Evolutionary conservation across 2,113 vertebrate genomes (phyloP), one percentile per base, ranked within the genome.

Genomic region (Globicephala melas): DNA sequence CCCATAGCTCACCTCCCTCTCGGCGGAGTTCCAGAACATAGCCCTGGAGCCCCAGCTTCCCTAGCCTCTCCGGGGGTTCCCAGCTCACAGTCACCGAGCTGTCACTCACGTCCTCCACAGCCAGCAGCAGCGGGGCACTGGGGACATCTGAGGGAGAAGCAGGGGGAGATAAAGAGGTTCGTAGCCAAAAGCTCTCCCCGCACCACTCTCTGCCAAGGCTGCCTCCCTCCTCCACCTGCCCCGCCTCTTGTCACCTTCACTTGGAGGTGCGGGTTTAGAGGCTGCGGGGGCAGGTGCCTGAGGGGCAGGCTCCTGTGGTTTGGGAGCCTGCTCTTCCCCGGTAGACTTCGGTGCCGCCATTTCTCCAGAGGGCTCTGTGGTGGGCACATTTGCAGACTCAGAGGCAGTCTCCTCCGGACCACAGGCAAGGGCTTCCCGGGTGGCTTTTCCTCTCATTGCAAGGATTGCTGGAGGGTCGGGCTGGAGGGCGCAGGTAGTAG

Each of bases 11-110:
- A 99, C 99, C 99, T 99, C 99, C 99, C 96, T 99, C 99, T 97
- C 99, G 99, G 98, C 99, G 97, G 98, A 99, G 98, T 96, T 99
- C 99, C 77, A 99, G 84, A 50, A 98, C 25, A 17, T 99, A 99
- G 98, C 99, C 99, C 47, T 99, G 99, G 91, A 99, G 96, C 38
- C 98, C 98, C 0, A 98, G 97, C 63, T 77, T 95, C 87, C 99
- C 99, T 0, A 97, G 98, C 67, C 94, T 98, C 97, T 99, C 99
- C 0, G 99, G 99, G 8, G 98, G 96, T 70, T 98, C 99, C 99
- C 99, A 99, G 87, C 98, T 99, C 96, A 99, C 97, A 0, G 99
- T 99, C 93, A 99, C 97, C 0, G 99, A 99, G 90, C 95, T 98
- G n/a, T 99, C 98, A 0, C 97, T 99, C 97, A 99, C 99, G 84